Percentiles rank a stretch among this genome's conserved stretches.
These are phyloP conservation scores for Cryptoblepharus egeriae DNA, from an alignment of 2,797 vertebrate species.

Conservation along the genomic window DNA sequence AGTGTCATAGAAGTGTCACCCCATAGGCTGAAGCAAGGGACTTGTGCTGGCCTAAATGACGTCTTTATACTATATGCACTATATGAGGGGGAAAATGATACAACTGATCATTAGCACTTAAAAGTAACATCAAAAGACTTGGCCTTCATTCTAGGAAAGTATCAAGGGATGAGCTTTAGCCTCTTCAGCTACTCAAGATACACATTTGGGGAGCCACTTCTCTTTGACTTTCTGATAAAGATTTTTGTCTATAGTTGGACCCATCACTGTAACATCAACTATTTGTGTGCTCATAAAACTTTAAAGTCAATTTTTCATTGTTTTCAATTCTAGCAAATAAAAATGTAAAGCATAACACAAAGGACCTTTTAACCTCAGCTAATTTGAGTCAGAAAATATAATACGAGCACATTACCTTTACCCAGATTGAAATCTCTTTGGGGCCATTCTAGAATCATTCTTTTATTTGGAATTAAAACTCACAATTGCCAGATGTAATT, in stretches of 20 bases:
- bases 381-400: not conserved
- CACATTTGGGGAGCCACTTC: not conserved
- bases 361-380: constrained; percentile 1
- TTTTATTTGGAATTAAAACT: constrained; percentile 5
- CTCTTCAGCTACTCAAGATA: not conserved
- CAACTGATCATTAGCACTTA: not conserved
- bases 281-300: not conserved
- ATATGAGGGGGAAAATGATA: too few relatives aligned
- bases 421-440: constrained; percentile 3
- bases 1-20: too few relatives aligned
- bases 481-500: constrained; percentile 17
- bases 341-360: not conserved
- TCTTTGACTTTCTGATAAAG: not conserved
- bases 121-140: not conserved
- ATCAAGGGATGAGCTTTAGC: not conserved
- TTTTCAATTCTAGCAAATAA: not conserved
- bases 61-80: too few relatives aligned
- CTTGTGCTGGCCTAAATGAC: too few relatives aligned
- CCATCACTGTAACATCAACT: not conserved
- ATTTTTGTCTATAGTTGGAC: not conserved
- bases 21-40: too few relatives aligned
- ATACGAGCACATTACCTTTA: not conserved
- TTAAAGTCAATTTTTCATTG: not conserved
- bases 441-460: constrained; percentile 2
- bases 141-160: not conserved